Base-by-base conservation (phyloP, 2,888 invertebrate genomes). In the Dynastes hyllus region DNA sequence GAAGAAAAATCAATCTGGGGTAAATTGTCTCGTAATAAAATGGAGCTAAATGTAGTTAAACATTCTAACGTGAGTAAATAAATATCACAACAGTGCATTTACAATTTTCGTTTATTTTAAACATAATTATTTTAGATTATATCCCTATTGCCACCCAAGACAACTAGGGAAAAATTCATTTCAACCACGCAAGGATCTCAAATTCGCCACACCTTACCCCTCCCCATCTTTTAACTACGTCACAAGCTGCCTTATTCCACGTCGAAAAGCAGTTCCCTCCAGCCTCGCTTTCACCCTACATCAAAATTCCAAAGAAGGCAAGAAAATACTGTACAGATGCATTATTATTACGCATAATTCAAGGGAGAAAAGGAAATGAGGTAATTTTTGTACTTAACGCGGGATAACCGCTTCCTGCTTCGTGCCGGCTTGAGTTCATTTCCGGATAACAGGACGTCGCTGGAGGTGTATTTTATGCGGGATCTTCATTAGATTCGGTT, bases 341-440 rank as follows among this genome's bases (percentile, higher is more conserved):
- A 58, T 73, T 73, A 58, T 58, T 73, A 73, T 73, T 58, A 37
- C 16, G 32, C 58, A 73, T 73, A 73, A 73, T 73, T 73, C 58
- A 37, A 53, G 73, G n/a, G 6, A 11, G 73, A 58, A 73, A 73
- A 37, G 73, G 73, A 73, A 73, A 73, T 73, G 73, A 73, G 73
- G 73, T 73, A 61, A 73, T 73, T 73, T 73, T 73, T 73, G 58
- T 73, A 73, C 73, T 58, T 73, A 73, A 40, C 73, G 22, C 22
- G 58, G 58, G 73, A 73, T 58, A 55, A 58, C 3, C 40, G 73
- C 73, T 73, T 73, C 27, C 37, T 58, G 32, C 37, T 37, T 58
- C 11, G 37, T n/a, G 55, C 58, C 22, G 16, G 61, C 58, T 73
- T 27, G 40, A 27, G 73, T 73, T 73, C 73, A 73, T 73, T 73